A percentile compares a stretch with the other conserved stretches of the same genome.
phyloP scores from a whole-genome alignment of 1,140 invertebrate genomes.

The Leptinotarsa undecemlineata region DNA sequence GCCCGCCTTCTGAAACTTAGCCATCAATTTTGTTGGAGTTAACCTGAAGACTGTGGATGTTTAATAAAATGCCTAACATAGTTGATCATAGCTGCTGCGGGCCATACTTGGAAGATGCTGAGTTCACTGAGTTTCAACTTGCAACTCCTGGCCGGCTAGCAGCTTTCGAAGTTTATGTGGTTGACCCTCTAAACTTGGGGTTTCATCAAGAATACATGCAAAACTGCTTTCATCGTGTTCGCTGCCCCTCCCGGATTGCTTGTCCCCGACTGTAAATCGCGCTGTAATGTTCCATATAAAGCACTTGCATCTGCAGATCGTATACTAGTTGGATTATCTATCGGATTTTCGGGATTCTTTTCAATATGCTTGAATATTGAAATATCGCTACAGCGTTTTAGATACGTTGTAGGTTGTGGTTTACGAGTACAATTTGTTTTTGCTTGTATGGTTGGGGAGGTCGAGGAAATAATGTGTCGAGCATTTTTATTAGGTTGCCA shows the following conservation, averaged over 20 bases:
- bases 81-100: constrained; percentile 47
- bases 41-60: constrained; percentile 47
- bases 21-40: constrained; percentile 42
- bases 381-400: constrained; percentile 35
- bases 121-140: constrained; percentile 46
- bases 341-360: constrained; percentile 29
- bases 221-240: constrained; percentile 48
- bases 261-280: constrained; percentile 35
- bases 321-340: constrained; percentile 28
- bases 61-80: constrained; percentile 55
- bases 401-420: constrained; percentile 10
- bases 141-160: constrained; percentile 50
- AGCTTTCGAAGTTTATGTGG: constrained; percentile 56
- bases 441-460: background rate
- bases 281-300: constrained; percentile 15
- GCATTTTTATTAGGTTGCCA: no score
- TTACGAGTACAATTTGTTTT: constrained; percentile 32
- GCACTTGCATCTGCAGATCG: constrained; percentile 28
- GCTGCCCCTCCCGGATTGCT: constrained; percentile 26
- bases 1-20: constrained; percentile 29
- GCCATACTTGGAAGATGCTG: constrained; percentile 46
- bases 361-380: constrained; percentile 35
- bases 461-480: background rate
- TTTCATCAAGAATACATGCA: constrained; percentile 51
- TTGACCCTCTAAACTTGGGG: constrained; percentile 53